Evolutionary conservation across 2,797 vertebrate genomes (phyloP).

Genomic region (Gastrophryne carolinensis): DNA sequence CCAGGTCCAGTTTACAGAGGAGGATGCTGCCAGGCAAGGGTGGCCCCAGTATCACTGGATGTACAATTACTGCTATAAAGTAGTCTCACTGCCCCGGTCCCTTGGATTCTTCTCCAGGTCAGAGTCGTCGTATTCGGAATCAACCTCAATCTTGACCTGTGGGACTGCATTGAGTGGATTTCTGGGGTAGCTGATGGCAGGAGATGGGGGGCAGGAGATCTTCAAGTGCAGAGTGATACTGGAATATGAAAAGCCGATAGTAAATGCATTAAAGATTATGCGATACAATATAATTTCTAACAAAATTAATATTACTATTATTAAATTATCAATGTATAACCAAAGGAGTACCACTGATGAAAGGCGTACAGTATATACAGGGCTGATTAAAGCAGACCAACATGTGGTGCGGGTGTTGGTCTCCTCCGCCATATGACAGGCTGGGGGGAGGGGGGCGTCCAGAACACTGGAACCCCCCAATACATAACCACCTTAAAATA

Average conservation of each 20-base stretch:
- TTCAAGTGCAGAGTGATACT: slow-evolving; percentile 96
- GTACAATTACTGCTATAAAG: slow-evolving; percentile 67
- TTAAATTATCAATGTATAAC: too few species aligned
- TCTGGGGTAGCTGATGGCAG: slow-evolving; percentile 75
- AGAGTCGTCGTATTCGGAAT: slow-evolving; percentile 85
- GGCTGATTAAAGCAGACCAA: too few species aligned
- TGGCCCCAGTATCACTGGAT: not conserved
- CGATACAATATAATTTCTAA: too few species aligned
- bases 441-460: too few species aligned
- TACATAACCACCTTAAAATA: too few species aligned
- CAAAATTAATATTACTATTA: too few species aligned
- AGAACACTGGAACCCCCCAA: too few species aligned
- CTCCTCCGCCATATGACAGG: too few species aligned
- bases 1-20: not conserved
- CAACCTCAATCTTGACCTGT: slow-evolving; percentile 96
- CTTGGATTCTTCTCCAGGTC: slow-evolving; percentile 75
- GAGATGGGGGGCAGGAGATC: slow-evolving; percentile 92
- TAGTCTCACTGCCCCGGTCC: slow-evolving; percentile 86
- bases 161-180: slow-evolving; percentile 78
- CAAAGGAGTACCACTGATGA: too few species aligned
- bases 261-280: not conserved
- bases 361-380: too few species aligned
- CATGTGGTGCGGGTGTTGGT: too few species aligned
- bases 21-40: not conserved
- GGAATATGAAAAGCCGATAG: slow-evolving; percentile 33